A percentile compares a stretch with the other conserved stretches of the same genome.
These are phyloP conservation scores for Cyrtorhinus lividipennis DNA, from an alignment of 1,140 invertebrate genomes.

Conservation along the genomic window DNA sequence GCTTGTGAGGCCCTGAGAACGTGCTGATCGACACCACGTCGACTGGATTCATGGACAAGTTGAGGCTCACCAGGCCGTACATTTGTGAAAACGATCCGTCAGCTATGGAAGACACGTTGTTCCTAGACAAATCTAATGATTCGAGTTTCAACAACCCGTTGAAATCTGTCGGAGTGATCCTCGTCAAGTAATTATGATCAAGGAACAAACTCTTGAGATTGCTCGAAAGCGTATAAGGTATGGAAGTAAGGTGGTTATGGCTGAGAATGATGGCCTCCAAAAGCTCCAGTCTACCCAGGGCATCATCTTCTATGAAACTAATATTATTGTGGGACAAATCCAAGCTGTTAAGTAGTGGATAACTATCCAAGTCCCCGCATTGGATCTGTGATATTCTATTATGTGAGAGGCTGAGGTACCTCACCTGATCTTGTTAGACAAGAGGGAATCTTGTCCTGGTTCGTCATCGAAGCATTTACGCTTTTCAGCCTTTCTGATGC, in stretches of 20 bases:
- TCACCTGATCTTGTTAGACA: constrained; percentile 68
- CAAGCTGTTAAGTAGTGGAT: constrained; percentile 63
- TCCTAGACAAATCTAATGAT: constrained; percentile 51
- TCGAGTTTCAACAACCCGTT: constrained; percentile 50
- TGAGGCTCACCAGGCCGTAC: constrained; percentile 46
- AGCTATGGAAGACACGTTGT: constrained; percentile 46
- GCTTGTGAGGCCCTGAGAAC: constrained; percentile 45
- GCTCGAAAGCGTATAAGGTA: constrained; percentile 51
- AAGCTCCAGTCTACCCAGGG: constrained; percentile 63
- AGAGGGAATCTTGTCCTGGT: constrained; percentile 61
- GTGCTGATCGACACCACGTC: constrained; percentile 45
- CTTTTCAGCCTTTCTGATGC: constrained; percentile 46
- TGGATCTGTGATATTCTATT: constrained; percentile 58
- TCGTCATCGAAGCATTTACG: constrained; percentile 66
- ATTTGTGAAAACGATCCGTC: constrained; percentile 51
- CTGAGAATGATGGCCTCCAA: constrained; percentile 64
- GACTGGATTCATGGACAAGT: constrained; percentile 63
- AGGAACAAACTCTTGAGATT: constrained; percentile 44
- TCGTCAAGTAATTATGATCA: constrained; percentile 48
- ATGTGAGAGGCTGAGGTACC: constrained; percentile 57
- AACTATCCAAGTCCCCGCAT: constrained; percentile 77
- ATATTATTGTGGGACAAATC: constrained; percentile 69
- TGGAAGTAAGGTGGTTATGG: constrained; percentile 47
- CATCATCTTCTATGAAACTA: constrained; percentile 64
- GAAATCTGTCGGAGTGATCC: constrained; percentile 49